Conservation (phyloP, 2,888 invertebrate species). For the Fabriciana adippe region DNA sequence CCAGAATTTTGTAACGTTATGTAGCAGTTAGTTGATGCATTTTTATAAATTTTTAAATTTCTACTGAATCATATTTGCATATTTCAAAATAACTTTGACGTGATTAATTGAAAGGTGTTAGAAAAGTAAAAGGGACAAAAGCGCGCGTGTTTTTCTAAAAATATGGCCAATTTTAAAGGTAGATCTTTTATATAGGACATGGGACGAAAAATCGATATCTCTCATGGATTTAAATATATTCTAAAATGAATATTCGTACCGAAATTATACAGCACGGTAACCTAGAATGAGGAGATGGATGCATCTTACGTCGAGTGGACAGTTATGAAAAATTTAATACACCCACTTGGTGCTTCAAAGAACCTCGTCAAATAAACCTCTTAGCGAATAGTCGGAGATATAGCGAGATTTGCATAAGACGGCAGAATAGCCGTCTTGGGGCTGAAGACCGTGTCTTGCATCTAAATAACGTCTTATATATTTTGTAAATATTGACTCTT, state of each 20-base stretch:
- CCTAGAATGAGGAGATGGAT: conserved; percentile 46
- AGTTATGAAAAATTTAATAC: conserved; percentile 78
- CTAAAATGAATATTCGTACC: conserved; percentile 26
- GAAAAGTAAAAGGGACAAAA: conserved; percentile 65
- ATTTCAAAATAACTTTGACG: conserved; percentile 52
- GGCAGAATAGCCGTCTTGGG: conserved; percentile 61
- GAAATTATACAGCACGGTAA: conserved; percentile 25
- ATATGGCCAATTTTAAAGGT: conserved; percentile 46
- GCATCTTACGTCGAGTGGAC: conserved; percentile 60
- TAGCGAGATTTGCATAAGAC: conserved; percentile 74
- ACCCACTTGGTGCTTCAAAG: conserved; percentile 64
- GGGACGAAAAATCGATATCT: conserved; percentile 36
- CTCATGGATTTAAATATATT: conserved; percentile 18
- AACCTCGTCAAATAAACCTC: conserved; percentile 71
- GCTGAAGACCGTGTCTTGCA: conserved; percentile 75
- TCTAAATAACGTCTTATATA: conserved; percentile 80
- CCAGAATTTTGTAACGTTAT: background rate
- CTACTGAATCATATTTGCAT: conserved; percentile 35
- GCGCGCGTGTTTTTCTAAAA: conserved; percentile 69
- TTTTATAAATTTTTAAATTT: conserved; percentile 43
- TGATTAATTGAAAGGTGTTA: conserved; percentile 66
- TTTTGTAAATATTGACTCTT: conserved; percentile 78
- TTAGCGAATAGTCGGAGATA: conserved; percentile 72
- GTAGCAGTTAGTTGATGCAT: background rate
- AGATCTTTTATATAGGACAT: conserved; percentile 27